Evolutionary conservation across 2,113 vertebrate species (phyloP).

Genomic region (Callopanchax toddi): DNA sequence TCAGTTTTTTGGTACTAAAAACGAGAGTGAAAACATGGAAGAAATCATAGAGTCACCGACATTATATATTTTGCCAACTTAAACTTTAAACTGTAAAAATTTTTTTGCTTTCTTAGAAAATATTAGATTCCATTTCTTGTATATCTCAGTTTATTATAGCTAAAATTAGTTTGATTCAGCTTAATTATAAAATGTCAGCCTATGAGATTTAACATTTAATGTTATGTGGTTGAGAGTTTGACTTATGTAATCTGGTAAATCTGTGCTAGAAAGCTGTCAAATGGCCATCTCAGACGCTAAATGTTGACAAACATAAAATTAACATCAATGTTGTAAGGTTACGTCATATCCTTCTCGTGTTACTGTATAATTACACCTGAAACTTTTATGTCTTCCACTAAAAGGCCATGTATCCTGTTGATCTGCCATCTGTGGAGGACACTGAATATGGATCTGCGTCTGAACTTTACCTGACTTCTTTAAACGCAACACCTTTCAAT

Average conservation of each 20-base stretch:
- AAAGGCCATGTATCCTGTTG: slow-evolving; percentile 58
- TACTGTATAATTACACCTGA: rapidly evolving
- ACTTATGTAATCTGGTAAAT: no score
- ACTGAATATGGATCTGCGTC: slow-evolving; percentile 28
- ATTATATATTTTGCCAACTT: no score
- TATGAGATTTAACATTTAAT: no score
- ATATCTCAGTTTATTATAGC: no score
- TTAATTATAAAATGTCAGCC: no score
- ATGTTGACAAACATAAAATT: no score
- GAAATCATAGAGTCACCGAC: background rate
- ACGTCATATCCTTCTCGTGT: background rate
- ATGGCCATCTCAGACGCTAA: no score
- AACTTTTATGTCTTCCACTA: background rate
- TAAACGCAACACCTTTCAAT: slow-evolving; percentile 23
- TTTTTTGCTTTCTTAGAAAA: background rate
- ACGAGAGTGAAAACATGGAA: background rate
- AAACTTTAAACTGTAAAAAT: background rate
- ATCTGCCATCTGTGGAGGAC: slow-evolving; percentile 52
- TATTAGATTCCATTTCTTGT: no score
- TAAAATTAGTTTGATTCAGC: no score
- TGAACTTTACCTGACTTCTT: slow-evolving; percentile 32
- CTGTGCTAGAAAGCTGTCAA: no score
- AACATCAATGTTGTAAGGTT: rapidly evolving
- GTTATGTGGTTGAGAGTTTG: no score
- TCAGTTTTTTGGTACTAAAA: background rate